Conservation (phyloP, 2,797 vertebrate genomes). For the Vultur gryphus region DNA sequence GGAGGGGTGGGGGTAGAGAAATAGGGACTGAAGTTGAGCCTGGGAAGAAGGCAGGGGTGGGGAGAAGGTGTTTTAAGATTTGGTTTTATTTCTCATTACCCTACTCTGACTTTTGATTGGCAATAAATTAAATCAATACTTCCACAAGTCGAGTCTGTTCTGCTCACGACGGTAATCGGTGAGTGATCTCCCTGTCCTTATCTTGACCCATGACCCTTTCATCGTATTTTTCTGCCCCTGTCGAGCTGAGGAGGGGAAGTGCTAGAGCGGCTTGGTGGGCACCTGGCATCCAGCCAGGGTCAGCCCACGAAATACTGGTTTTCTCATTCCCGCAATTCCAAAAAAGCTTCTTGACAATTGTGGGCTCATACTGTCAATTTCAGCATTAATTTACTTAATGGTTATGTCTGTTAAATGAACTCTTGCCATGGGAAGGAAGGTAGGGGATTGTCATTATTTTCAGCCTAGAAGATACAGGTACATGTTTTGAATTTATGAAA, state of each 20-base stretch:
- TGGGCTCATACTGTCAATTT: neutral
- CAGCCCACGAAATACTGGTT: neutral
- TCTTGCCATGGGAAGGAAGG: neutral
- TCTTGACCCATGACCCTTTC: rapidly evolving
- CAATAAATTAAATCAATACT: neutral
- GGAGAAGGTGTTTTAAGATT: neutral
- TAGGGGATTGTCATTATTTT: neutral
- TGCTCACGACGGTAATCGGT: rapidly evolving
- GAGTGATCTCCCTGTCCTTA: neutral
- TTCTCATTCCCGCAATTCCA: neutral
- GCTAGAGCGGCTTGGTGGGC: neutral
- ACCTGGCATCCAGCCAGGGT: neutral
- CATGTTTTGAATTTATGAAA: neutral
- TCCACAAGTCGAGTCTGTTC: neutral
- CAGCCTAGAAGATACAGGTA: neutral
- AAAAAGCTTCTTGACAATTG: neutral
- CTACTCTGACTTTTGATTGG: neutral
- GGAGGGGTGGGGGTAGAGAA: rapidly evolving
- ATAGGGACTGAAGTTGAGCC: neutral
- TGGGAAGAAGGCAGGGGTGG: neutral
- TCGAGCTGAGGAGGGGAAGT: neutral
- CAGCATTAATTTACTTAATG: neutral
- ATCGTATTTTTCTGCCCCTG: rapidly evolving
- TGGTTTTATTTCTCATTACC: neutral
- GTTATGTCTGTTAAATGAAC: neutral